Percentiles rank a stretch among this genome's conserved stretches.
These are phyloP conservation scores for Ceyx cyanopectus DNA, from an alignment of 2,113 vertebrate species.

Conservation along the genomic window DNA sequence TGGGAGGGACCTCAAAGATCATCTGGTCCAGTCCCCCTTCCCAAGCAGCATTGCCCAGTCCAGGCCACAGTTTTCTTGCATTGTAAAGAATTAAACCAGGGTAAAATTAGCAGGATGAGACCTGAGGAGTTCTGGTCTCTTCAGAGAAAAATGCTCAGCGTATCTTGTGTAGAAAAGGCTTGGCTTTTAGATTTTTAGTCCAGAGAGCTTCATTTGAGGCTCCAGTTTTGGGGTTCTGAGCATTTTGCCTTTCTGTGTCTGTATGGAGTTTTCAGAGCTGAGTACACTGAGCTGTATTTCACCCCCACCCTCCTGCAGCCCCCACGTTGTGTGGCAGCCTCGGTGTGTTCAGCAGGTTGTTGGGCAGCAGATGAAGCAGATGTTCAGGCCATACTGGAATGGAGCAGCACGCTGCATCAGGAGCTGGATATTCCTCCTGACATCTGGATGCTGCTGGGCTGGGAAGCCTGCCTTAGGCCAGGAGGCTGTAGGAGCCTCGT, in stretches of 20 bases:
- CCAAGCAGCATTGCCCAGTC: no score
- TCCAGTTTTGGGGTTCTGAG: conserved; percentile 1
- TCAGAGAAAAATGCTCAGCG: not conserved
- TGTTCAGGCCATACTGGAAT: conserved; percentile 93
- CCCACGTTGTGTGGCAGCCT: not conserved
- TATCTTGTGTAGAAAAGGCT: not conserved
- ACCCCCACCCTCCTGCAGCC: conserved; percentile 4
- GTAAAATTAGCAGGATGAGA: not conserved
- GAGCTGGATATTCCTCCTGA: conserved; percentile 89
- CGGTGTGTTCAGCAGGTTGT: conserved; percentile 75
- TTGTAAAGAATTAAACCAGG: not conserved
- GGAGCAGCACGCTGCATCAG: conserved; percentile 89
- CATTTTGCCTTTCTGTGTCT: not conserved
- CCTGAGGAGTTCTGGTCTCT: not conserved
- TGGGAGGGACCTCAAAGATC: no score
- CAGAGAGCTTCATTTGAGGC: not conserved
- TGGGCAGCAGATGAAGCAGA: conserved; percentile 95
- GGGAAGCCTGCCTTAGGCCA: conserved; percentile 87
- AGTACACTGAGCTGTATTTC: not conserved
- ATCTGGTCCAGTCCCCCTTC: no score
- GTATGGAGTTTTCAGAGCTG: not conserved
- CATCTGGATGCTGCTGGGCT: conserved; percentile 94
- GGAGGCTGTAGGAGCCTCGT: conserved; percentile 89
- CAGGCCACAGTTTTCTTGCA: not conserved
- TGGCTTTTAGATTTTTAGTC: not conserved